Evolutionary conservation across 2,797 vertebrate species (phyloP).

Genomic region (Lithobates sylvaticus): DNA sequence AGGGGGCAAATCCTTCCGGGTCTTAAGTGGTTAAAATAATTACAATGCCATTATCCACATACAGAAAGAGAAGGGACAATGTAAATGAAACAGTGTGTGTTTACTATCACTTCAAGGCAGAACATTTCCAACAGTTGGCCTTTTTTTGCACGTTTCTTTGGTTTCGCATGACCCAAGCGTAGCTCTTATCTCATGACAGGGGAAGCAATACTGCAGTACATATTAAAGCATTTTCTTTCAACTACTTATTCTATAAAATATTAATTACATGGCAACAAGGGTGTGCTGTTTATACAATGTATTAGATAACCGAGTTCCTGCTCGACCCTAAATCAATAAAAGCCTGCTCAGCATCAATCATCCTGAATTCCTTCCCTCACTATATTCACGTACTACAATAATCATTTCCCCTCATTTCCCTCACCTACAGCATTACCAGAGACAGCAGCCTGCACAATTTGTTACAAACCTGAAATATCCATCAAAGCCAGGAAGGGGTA

Average conservation of each 20-base stretch:
- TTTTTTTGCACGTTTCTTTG: conserved; percentile 72
- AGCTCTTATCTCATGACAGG: conserved; percentile 79
- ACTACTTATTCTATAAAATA: conserved; percentile 88
- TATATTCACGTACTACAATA: conserved; percentile 65
- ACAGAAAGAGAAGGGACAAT: too few species aligned
- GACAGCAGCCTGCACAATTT: not conserved
- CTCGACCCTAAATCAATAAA: conserved; percentile 83
- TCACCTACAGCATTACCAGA: conserved; percentile 37
- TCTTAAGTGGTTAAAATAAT: too few species aligned
- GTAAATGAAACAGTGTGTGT: too few species aligned
- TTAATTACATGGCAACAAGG: conserved; percentile 78
- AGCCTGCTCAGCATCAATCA: conserved; percentile 79
- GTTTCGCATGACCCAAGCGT: conserved; percentile 74
- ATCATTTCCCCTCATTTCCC: conserved; percentile 51
- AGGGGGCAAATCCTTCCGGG: too few species aligned
- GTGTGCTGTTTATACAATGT: conserved; percentile 75
- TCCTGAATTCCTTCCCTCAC: conserved; percentile 69
- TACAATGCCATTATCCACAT: too few species aligned
- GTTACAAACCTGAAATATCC: not conserved
- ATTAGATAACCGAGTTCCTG: conserved; percentile 82
- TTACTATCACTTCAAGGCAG: too few species aligned
- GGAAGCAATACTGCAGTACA: conserved; percentile 80
- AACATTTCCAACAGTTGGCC: conserved; percentile 66
- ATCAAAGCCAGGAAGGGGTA: not conserved
- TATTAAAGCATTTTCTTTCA: conserved; percentile 81